A percentile compares a stretch with the other conserved stretches of the same genome.
Evolutionary conservation across 2,113 vertebrate species (phyloP).

Genomic region (Entomyzon cyanotis): DNA sequence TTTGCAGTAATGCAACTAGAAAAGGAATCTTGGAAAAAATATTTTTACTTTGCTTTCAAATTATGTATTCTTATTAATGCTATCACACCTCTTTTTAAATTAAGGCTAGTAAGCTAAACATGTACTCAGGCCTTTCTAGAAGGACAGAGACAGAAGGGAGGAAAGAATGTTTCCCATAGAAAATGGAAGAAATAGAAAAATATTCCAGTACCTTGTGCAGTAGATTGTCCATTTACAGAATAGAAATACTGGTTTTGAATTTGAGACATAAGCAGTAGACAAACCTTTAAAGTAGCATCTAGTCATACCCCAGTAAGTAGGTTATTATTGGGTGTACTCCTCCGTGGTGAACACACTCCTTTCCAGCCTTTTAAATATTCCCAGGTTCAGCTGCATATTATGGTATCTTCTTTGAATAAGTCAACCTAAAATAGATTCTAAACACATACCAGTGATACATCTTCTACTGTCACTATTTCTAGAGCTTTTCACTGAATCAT

Average conservation of each 20-base stretch:
- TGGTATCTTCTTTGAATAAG: neutral
- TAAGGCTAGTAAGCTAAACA: neutral
- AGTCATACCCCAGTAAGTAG: neutral
- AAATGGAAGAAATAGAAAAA: neutral
- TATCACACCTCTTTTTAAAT: neutral
- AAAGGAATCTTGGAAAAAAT: neutral
- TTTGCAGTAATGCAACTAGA: neutral
- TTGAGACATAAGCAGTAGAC: slow-evolving; percentile 1
- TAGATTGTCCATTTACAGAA: neutral
- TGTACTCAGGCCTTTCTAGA: neutral
- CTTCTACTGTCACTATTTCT: neutral
- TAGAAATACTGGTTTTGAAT: neutral
- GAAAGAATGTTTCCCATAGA: neutral
- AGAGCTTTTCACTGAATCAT: neutral
- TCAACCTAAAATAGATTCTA: neutral
- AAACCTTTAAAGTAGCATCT: slow-evolving; percentile 6
- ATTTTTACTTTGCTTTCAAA: slow-evolving; percentile 24
- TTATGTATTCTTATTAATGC: neutral
- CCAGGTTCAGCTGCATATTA: neutral
- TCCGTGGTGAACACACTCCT: neutral
- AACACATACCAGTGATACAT: neutral
- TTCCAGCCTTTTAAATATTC: neutral
- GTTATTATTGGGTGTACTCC: neutral
- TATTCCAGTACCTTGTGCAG: neutral
- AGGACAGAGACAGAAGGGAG: neutral